Evolutionary conservation across 2,888 invertebrate species (phyloP), one percentile per base, ranked within the genome.

Genomic region (Tiliacea citrago): DNA sequence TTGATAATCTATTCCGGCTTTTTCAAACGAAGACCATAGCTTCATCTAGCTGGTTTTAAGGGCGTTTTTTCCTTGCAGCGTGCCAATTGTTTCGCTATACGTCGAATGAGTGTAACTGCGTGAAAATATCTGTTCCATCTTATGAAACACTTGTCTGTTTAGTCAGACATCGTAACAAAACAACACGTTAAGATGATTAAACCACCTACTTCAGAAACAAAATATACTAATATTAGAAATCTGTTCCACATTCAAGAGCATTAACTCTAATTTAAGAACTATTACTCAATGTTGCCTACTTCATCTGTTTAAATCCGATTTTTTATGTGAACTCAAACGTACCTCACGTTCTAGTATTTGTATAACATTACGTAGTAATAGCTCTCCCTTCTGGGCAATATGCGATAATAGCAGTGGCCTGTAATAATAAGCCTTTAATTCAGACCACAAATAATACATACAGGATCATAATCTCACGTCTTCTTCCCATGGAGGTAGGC

Each of bases 181-280:
- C 60, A 70, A 62, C 79, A 77, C 71, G 53, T 71, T 77, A 53
- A 55, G 35, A 67, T 51, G 49, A 82, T 70, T 67, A 63, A 45
- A 7, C 66, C 71, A 77, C 67, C 62, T 82, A 77, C 77, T 60
- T 29, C n/a, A 79, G 62, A 78, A 75, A 82, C 58, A 69, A 75
- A 53, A 74, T 74, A 67, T 60, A 60, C 83, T 72, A 75, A 79
- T 67, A 81, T 76, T 77, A 73, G 75, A 84, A 55, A 47, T 13
- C 35, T 68, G 80, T 69, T 80, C 82, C 62, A 86, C 78, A 75
- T 86, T 75, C 45, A 29, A 70, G 55, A 73, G n/a, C 76, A 73
- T 79, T 79, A 68, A 74, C 61, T 74, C 78, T 78, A 78, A 84
- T 78, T 80, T 75, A 73, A 84, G 80, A 49, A 58, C 42, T 62